phyloP scores from a whole-genome alignment of 2,797 vertebrate species.

The Sparidentex hasta region DNA sequence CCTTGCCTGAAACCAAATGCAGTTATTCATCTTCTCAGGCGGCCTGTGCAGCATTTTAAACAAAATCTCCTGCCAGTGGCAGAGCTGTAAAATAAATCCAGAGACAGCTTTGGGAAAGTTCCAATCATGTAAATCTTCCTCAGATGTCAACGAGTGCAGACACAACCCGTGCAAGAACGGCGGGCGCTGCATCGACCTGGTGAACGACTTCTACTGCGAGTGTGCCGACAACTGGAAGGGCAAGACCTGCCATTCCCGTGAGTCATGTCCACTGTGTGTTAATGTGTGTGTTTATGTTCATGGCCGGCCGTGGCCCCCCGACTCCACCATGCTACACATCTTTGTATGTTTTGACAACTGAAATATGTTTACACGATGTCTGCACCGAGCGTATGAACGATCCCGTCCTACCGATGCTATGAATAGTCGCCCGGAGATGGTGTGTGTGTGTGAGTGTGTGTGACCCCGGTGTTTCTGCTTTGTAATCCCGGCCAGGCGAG shows the following conservation, averaged over 20 bases:
- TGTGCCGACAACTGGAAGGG: slow-evolving; percentile 96
- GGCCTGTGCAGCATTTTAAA: not conserved
- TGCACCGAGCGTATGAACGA: rapidly evolving
- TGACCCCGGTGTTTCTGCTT: slow-evolving; percentile 2
- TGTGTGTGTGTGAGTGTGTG: not conserved
- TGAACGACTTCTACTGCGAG: slow-evolving; percentile 97
- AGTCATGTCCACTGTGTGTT: slow-evolving; percentile 74
- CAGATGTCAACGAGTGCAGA: slow-evolving; percentile 96
- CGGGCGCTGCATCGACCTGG: slow-evolving; percentile 92
- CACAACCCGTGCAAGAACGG: slow-evolving; percentile 95
- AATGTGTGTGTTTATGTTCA: slow-evolving; percentile 43
- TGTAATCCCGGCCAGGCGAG: slow-evolving; percentile 84
- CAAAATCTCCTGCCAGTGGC: not conserved
- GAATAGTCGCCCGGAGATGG: not conserved
- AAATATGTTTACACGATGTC: not conserved
- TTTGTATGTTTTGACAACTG: slow-evolving; percentile 10
- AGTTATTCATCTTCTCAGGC: not conserved
- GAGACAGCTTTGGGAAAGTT: not conserved
- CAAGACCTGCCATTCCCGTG: slow-evolving; percentile 98
- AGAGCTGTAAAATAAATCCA: not conserved
- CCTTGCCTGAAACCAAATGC: not conserved
- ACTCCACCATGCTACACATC: not conserved
- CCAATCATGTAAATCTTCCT: not conserved
- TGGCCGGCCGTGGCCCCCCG: not conserved
- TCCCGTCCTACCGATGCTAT: not conserved